These are phyloP conservation scores for Arenaria interpres DNA, from an alignment of 2,113 vertebrate species.

Conservation along the genomic window DNA sequence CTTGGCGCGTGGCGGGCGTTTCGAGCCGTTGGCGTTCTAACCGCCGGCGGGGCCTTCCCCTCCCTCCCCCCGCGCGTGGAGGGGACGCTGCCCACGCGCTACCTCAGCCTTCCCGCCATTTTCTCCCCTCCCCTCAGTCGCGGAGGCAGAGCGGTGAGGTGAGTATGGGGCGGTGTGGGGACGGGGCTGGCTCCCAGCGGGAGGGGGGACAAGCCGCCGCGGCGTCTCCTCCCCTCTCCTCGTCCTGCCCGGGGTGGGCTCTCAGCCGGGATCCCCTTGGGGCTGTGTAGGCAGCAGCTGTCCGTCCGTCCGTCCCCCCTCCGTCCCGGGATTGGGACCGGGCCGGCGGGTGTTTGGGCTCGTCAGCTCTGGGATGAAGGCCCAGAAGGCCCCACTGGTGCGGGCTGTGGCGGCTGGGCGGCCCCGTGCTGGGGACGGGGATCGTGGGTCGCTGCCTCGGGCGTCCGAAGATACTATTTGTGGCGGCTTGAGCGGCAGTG, in stretches of 20 bases:
- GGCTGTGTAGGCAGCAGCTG: background rate
- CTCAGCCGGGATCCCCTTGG: background rate
- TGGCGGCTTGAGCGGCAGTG: background rate
- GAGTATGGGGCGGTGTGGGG: background rate
- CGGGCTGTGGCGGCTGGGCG: background rate
- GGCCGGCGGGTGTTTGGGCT: background rate
- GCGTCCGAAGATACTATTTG: rapidly evolving
- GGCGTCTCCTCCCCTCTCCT: too few relatives aligned
- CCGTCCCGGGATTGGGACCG: background rate
- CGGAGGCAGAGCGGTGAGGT: background rate
- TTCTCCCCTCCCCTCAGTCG: background rate
- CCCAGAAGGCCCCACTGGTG: background rate
- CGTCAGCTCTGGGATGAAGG: too few relatives aligned
- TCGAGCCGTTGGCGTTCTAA: background rate
- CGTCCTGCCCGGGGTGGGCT: too few relatives aligned
- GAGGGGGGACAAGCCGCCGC: background rate
- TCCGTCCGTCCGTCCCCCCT: too few relatives aligned
- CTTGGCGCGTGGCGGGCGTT: background rate
- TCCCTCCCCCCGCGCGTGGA: too few relatives aligned
- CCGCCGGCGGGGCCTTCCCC: background rate
- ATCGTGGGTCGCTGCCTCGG: rapidly evolving
- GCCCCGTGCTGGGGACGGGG: background rate
- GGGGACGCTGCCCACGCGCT: background rate
- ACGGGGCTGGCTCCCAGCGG: background rate
- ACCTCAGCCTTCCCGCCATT: background rate